These are phyloP conservation scores for Brenthis daphne DNA, from an alignment of 2,888 invertebrate genomes.

Conservation along the genomic window DNA sequence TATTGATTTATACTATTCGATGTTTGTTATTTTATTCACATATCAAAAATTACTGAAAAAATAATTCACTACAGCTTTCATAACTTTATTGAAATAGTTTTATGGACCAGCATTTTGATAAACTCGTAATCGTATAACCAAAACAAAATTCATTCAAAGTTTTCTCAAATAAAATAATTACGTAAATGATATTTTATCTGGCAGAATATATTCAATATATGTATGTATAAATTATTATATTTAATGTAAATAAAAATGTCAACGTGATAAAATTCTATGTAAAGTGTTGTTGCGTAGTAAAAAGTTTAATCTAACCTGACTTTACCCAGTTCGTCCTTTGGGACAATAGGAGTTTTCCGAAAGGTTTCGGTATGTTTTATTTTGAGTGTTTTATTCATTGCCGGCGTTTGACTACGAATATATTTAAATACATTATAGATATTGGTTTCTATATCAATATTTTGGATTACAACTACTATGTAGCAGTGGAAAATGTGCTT, in stretches of 20 bases:
- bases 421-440: conserved; percentile 57
- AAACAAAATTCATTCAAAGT: too few relatives aligned
- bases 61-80: too few relatives aligned
- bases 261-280: conserved; percentile 47
- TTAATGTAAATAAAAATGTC: too few relatives aligned
- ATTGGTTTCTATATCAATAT: conserved; percentile 25
- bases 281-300: conserved; percentile 43
- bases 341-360: conserved; percentile 53
- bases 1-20: too few relatives aligned
- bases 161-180: too few relatives aligned
- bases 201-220: background rate
- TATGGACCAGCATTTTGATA: too few relatives aligned
- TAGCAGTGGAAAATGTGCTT: background rate
- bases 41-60: too few relatives aligned
- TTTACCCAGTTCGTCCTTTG: conserved; percentile 47
- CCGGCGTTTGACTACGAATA: conserved; percentile 57
- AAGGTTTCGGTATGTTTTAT: conserved; percentile 58
- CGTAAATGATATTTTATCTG: background rate
- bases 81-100: too few relatives aligned
- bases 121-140: too few relatives aligned
- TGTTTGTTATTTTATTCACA: too few relatives aligned
- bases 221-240: conserved; percentile 22
- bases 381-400: conserved; percentile 53
- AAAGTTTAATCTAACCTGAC: conserved; percentile 62
- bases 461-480: conserved; percentile 19